A percentile compares a stretch with the other conserved stretches of the same genome.
Conservation (phyloP, 1,140 invertebrate genomes). For the Zaprionus ghesquierei region DNA sequence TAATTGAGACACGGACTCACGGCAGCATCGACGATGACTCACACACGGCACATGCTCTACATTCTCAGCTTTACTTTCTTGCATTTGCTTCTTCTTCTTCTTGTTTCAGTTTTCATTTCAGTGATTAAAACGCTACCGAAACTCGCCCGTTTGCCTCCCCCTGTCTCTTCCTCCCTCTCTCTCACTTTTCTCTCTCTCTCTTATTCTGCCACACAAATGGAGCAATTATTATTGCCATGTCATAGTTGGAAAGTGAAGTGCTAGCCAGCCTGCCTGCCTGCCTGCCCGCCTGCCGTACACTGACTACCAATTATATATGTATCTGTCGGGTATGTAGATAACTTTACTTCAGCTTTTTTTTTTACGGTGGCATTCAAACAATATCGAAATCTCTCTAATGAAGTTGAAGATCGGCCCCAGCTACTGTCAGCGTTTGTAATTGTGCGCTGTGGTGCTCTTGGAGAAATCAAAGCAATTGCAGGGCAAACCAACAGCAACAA, state of each 20-base stretch:
- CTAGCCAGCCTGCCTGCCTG: constrained; percentile 19
- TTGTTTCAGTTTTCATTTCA: constrained; percentile 3
- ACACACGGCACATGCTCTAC: constrained; percentile 58
- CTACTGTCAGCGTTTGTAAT: constrained; percentile 79
- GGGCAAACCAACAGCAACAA: constrained; percentile 20
- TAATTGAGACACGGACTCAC: constrained; percentile 70
- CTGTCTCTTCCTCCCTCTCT: neutral
- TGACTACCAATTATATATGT: constrained; percentile 41
- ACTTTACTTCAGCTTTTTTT: constrained; percentile 32
- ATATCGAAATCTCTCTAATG: constrained; percentile 81
- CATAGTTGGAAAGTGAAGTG: constrained; percentile 80
- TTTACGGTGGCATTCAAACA: constrained; percentile 77
- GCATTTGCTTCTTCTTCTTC: neutral
- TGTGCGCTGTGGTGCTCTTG: constrained; percentile 23
- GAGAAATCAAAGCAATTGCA: constrained; percentile 53
- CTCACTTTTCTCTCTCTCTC: neutral
- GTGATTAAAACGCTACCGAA: constrained; percentile 54
- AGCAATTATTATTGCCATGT: constrained; percentile 78
- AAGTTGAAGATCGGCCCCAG: constrained; percentile 78
- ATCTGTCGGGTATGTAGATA: constrained; percentile 46
- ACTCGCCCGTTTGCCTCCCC: constrained; percentile 11
- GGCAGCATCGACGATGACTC: constrained; percentile 26
- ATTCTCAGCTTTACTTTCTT: constrained; percentile 29
- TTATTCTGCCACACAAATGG: neutral
- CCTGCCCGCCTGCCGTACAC: constrained; percentile 13